Base-by-base conservation (phyloP, 2,113 vertebrate species). In the Artemisiospiza belli region DNA sequence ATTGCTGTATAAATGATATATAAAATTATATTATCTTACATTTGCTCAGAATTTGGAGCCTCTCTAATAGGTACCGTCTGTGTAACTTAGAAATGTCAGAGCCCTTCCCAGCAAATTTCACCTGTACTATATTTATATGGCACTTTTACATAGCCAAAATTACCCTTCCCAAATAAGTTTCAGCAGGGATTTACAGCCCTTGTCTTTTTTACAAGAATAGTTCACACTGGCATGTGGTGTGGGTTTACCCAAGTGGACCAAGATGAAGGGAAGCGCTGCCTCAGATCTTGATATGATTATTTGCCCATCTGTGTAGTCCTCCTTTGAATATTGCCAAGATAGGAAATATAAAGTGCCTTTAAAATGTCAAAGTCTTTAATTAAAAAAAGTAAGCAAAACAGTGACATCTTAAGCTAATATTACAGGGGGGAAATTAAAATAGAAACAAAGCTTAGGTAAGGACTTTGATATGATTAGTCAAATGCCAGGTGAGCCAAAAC, bases 101-200 rank as follows among this genome's bases (percentile, higher is more conserved):
- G 41, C 22, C 17, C 28, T 89, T 92, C 49, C 49, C 74, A 84
- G 31, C 25, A 54, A 64, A 64, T 82, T 87, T 94, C 83, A 92
- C 91, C 91, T 94, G 76, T 57, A 77, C 39, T 81, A 9, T 70
- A 68, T 78, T 81, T 84, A 41, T 74, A 70, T 39, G 58, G 72
- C 79, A 80, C 80, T 78, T 75, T 72, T 4, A 31, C 57, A 37
- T 41, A 84, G 80, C 90, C 57, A 94, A 57, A 91, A 75, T 72
- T 84, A 75, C 61, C 39, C 35, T 91, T 94, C 69, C 74, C 75
- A 82, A 84, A 16, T 87, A 84, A 75, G 66, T 92, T 95, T 94
- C 92, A 94, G 57, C 61, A 94, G 69, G 77, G 69, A 87, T 97
- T 96, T 94, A 73, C 89, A 95, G 80, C 69, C 74, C 91, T 75